phyloP scores from a whole-genome alignment of 2,888 invertebrate species.

The Cremastobaeus sp. region DNA sequence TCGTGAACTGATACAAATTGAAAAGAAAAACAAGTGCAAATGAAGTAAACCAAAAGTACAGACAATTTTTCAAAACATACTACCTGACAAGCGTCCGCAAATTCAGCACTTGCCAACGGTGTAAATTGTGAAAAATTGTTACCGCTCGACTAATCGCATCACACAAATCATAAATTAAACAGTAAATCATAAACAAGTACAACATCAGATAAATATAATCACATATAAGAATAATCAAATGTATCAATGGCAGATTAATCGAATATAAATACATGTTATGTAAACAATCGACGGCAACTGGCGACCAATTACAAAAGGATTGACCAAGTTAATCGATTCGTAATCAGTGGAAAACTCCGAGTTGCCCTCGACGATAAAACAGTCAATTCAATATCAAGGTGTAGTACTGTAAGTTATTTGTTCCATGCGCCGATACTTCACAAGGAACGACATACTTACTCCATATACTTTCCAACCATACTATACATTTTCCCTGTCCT shows the following conservation, averaged over 20 bases:
- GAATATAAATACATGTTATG: too few relatives aligned
- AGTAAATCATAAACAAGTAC: not conserved
- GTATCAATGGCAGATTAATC: too few relatives aligned
- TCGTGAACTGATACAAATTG: slow-evolving; percentile 15
- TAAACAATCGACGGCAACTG: too few relatives aligned
- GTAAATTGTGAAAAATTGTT: slow-evolving; percentile 70
- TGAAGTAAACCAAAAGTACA: too few relatives aligned
- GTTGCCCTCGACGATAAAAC: slow-evolving; percentile 12
- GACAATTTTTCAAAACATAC: slow-evolving; percentile 67
- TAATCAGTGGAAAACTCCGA: too few relatives aligned
- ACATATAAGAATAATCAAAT: not conserved
- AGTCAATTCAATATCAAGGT: slow-evolving; percentile 2
- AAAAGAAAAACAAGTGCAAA: slow-evolving; percentile 21
- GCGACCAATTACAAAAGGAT: too few relatives aligned
- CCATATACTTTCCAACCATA: slow-evolving; percentile 41
- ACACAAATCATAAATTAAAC: slow-evolving; percentile 21
- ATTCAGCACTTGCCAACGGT: slow-evolving; percentile 62
- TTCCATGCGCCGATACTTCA: slow-evolving; percentile 81
- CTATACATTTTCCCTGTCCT: slow-evolving; percentile 4
- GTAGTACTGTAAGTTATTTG: slow-evolving; percentile 61
- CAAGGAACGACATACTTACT: slow-evolving; percentile 80
- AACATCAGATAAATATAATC: not conserved
- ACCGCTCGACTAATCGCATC: slow-evolving; percentile 39
- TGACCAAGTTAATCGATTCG: too few relatives aligned
- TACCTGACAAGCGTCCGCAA: slow-evolving; percentile 63